Base-by-base conservation (phyloP, 2,113 vertebrate genomes). In the Globicephala melas region DNA sequence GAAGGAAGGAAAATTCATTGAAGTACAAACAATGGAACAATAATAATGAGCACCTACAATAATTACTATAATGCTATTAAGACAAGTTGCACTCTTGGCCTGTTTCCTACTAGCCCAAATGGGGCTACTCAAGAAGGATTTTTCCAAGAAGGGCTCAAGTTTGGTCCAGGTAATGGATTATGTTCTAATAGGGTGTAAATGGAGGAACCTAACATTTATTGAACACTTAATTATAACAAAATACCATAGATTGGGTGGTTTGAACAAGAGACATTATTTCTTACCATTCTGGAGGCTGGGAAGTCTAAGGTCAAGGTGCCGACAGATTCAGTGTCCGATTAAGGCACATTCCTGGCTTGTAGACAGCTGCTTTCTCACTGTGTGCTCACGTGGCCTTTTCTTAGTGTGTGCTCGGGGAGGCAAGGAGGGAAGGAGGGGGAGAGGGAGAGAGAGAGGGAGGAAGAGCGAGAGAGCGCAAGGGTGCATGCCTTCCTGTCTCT, bases 201-300 rank as follows among this genome's bases (percentile, higher is more conserved):
- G 23, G 28, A 1, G 21, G 28, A 76, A 28, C 12, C 6, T 82
- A 82, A 23, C 6, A 58, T 86, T 83, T 74, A 47, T 25, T 36
- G 21, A 33, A 63, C 41, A 88, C 47, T 31, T 88, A 88, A 58
- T 85, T 87, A 1, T 89, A 44, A 14, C 55, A 92, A 73, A 92
- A 74, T 33, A 14, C 10, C 36, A 2, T 2, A 44, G 65, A 47
- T 26, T 18, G 50, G 11, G 7, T n/a, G 12, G 14, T 11, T 47
- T 26, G 33, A 23, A 67, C 3, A 47, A 44, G 67, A 44, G 7
- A 62, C 6, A 31, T 41, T 53, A 18, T 93, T 95, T 90, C 13
- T 55, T 70, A 63, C 17, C 41, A 9, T 60, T 77, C 33, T 47
- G 18, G 28, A 33, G 71, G 74, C 3, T 58, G 7, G 6, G 31